Evolutionary conservation across 2,797 vertebrate species (phyloP).

Genomic region (Neosilurus mollespiculum): DNA sequence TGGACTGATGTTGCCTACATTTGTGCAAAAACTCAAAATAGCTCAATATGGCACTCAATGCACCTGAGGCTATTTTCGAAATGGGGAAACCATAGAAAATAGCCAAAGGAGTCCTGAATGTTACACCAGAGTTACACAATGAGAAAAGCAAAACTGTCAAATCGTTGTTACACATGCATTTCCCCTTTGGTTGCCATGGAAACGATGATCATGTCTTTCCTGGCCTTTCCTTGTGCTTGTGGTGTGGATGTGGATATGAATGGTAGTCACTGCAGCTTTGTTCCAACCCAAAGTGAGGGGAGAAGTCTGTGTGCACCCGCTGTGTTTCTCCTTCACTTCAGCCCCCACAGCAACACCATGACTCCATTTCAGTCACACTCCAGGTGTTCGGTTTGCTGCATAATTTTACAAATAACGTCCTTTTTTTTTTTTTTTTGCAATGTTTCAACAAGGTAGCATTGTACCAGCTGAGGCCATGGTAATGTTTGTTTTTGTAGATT

Average conservation of each 20-base stretch:
- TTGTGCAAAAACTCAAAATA: no score
- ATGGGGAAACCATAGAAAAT: no score
- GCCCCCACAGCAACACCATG: neutral
- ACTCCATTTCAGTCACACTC: neutral
- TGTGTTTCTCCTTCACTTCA: constrained; percentile 1
- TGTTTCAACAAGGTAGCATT: no score
- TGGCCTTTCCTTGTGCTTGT: neutral
- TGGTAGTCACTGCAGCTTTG: neutral
- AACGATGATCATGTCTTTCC: neutral
- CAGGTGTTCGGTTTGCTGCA: neutral
- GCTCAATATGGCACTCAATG: no score
- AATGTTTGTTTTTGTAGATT: no score
- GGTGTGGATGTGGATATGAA: neutral
- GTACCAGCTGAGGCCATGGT: no score
- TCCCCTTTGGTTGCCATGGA: neutral
- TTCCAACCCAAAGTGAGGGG: neutral
- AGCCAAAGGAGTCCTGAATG: no score
- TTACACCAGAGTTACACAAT: neutral
- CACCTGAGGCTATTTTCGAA: no score
- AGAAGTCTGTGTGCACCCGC: neutral
- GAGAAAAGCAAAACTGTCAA: neutral
- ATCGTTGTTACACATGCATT: neutral
- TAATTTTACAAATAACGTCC: neutral
- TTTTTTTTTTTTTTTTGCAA: neutral
- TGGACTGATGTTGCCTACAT: no score